Base-by-base conservation (phyloP, 1,140 invertebrate species). In the Heliconius himera region DNA sequence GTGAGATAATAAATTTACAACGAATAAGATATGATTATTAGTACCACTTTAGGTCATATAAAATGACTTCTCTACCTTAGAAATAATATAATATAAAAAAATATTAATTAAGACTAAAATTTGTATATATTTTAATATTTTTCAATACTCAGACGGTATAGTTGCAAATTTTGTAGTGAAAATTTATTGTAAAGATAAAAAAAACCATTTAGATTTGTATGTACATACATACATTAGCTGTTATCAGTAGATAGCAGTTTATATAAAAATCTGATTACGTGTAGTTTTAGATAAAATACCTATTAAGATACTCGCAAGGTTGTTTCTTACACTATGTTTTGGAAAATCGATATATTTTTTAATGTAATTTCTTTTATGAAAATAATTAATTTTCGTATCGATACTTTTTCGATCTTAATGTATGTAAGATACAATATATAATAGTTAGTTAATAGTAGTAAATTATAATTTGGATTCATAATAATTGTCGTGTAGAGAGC, bases 201-300 rank as follows among this genome's bases (percentile, higher is more conserved):
- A 72, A 77, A 72, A 72, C 11, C 9, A n/a, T 78, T 73, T n/a
- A 73, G 77, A 73, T 70, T 26, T 70, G 22, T 49, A 33, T 79
- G 56, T 74, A 79, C 54, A 56, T 56, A 56, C 71, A 74, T 56
- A 56, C 71, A 74, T 70, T 78, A 73, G 22, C 77, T 41, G 71
- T 49, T 79, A 79, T 79, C 77, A 74, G 56, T 60, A 49, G 77
- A 79, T 79, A 74, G 73, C 29, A 73, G 76, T 79, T 54, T 79
- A 79, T 79, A 29, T 79, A 66, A 74, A 74, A 79, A 78, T 78
- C 77, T 79, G 77, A 79, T 80, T 76, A 80, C 36, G 46, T 80
- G 66, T 38, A 71, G 72, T 80, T 73, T 60, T 33, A 73, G 74
- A 76, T 80, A 54, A 73, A 56, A 56, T 56, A 56, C n/a, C 41